Conservation (phyloP, 2,888 invertebrate species). For the Eledone cirrhosa region DNA sequence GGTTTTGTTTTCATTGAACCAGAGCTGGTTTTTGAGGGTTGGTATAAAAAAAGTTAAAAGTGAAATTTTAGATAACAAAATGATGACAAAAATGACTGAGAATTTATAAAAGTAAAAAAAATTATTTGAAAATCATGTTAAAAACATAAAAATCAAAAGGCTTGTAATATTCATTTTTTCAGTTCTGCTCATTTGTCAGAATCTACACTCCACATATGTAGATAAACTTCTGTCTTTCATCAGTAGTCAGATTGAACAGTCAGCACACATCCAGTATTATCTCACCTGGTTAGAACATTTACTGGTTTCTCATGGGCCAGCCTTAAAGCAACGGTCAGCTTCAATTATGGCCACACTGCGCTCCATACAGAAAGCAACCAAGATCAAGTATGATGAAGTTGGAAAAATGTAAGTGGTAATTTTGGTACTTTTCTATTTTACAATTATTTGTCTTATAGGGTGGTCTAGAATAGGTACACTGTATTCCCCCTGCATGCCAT, state of each 20-base stretch:
- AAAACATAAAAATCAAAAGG: too few species aligned
- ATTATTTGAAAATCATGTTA: too few species aligned
- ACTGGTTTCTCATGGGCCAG: slow-evolving; percentile 74
- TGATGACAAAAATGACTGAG: too few species aligned
- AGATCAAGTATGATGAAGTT: slow-evolving; percentile 81
- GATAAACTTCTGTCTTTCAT: slow-evolving; percentile 79
- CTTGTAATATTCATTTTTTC: slow-evolving; percentile 60
- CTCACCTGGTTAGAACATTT: slow-evolving; percentile 79
- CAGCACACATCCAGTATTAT: slow-evolving; percentile 89
- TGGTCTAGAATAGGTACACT: too few species aligned
- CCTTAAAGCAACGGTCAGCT: slow-evolving; percentile 69
- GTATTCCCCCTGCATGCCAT: too few species aligned
- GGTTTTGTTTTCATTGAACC: too few species aligned
- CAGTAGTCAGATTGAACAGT: slow-evolving; percentile 77
- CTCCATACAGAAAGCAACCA: slow-evolving; percentile 74
- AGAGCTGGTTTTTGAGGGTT: too few species aligned
- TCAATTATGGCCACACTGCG: slow-evolving; percentile 75
- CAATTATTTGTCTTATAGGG: too few species aligned
- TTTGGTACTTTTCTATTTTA: too few species aligned
- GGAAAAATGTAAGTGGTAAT: slow-evolving; percentile 77
- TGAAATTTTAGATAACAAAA: too few species aligned
- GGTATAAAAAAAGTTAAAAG: too few species aligned
- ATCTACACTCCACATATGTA: slow-evolving; percentile 79
- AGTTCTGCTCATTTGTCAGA: slow-evolving; percentile 81
- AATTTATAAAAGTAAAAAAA: too few species aligned